These are phyloP conservation scores for Tipula lateralis DNA, from an alignment of 2,888 invertebrate genomes.

Conservation along the genomic window DNA sequence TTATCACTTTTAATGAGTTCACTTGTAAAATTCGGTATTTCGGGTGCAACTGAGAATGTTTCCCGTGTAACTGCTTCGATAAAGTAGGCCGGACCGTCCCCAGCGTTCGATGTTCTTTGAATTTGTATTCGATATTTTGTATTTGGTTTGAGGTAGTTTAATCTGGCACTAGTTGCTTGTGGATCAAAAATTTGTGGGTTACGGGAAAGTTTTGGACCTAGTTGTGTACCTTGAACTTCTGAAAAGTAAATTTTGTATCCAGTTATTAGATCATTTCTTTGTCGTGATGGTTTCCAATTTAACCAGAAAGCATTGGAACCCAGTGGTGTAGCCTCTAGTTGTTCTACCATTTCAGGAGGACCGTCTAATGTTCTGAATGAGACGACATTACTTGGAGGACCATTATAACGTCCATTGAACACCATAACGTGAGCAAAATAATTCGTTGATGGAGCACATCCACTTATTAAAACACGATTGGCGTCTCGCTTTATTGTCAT, in stretches of 20 bases:
- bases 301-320: constrained; percentile 85
- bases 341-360: constrained; percentile 79
- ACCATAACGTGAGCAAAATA: neutral
- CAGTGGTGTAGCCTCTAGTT: constrained; percentile 76
- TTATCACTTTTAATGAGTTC: constrained; percentile 63
- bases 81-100: constrained; percentile 71
- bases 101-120: constrained; percentile 79
- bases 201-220: constrained; percentile 62
- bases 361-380: constrained; percentile 88
- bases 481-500: constrained; percentile 71
- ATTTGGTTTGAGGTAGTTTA: constrained; percentile 76
- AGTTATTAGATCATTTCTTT: constrained; percentile 83
- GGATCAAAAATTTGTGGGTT: constrained; percentile 76
- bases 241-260: constrained; percentile 92
- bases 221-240: constrained; percentile 60
- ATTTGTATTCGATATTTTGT: constrained; percentile 86
- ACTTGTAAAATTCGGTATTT: constrained; percentile 65
- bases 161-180: constrained; percentile 69
- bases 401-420: constrained; percentile 86
- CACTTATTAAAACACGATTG: constrained; percentile 72
- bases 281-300: constrained; percentile 87
- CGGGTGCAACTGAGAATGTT: constrained; percentile 60
- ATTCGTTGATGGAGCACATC: neutral
- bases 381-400: constrained; percentile 80
- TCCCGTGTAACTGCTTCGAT: constrained; percentile 47